Evolutionary conservation across 2,888 invertebrate genomes (phyloP), one percentile per base, ranked within the genome.

Genomic region (Synanthedon vespiformis): DNA sequence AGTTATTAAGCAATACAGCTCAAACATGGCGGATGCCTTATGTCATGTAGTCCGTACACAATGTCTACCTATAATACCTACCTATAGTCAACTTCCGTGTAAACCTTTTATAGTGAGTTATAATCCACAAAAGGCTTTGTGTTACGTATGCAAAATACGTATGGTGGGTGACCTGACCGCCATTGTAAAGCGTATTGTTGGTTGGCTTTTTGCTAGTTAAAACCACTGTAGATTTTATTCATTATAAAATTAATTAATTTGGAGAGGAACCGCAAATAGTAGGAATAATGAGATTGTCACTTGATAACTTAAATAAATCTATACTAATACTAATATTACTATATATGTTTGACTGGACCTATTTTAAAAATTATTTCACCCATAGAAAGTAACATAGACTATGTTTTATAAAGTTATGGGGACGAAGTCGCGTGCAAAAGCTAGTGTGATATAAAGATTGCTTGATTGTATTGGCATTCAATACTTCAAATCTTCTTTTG

Each of bases 1-100:
- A 68, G 80, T 79, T 79, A 85, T 83, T 80, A 82, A 79, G 79
- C 78, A 80, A 80, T 80, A 77, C 72, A 68, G 72, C 62, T 62
- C 61, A 61, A 73, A 74, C 72, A 76, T 72, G 75, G 67, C 72
- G 64, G 71, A 63, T 63, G 68, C 71, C 70, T 74, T 70, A 62
- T 71, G 64, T 64, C 62, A 64, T 62, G 58, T 65, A 56, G 18
- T 52, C 48, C 54, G 51, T 53, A 51, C 48, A 51, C 27, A 50
- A 16, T 53, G 27, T 52, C 49, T 52, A 47, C 51, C 57, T 57
- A 44, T 44, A 44, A 44, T 11, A 44, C 10, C 12, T 48, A 48
- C 44, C 27, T 47, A 54, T n/a, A 41, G 11, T 18, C 49, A n/a
- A 44, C 57, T 56, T 57, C 55, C 56, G 55, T 13, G 49, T 58